Conservation (phyloP, 2,888 invertebrate genomes). For the Drosophila suboccidentalis region DNA sequence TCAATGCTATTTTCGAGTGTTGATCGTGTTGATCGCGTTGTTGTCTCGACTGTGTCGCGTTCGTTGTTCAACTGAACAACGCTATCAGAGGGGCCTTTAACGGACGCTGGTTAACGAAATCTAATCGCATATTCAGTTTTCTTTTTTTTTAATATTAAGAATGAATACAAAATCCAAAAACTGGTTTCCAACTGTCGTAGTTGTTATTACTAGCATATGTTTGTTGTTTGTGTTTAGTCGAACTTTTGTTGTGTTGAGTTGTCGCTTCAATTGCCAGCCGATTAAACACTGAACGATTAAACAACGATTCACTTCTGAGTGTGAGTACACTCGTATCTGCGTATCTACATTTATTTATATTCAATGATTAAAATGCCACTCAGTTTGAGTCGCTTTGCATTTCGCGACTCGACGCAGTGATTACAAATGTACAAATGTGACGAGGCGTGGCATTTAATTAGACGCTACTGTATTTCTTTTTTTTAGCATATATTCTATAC, state of each 20-base stretch:
- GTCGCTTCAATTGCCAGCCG: conserved; percentile 10
- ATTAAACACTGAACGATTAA: conserved; percentile 15
- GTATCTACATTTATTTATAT: neutral
- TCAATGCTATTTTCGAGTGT: neutral
- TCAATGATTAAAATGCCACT: conserved; percentile 19
- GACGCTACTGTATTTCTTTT: conserved; percentile 11
- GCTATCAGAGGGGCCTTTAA: conserved; percentile 17
- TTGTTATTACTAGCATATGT: conserved; percentile 4
- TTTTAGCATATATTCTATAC: neutral
- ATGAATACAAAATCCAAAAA: conserved; percentile 35
- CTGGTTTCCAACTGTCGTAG: conserved; percentile 42
- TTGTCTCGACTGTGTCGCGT: conserved; percentile 46
- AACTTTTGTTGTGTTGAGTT: neutral
- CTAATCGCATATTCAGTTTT: conserved; percentile 47
- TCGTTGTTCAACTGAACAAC: conserved; percentile 44
- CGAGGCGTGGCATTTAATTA: conserved; percentile 9
- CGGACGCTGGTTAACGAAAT: conserved; percentile 34
- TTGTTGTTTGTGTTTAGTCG: neutral
- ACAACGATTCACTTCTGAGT: conserved; percentile 2
- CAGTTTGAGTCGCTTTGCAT: conserved; percentile 19
- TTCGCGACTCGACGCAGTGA: neutral
- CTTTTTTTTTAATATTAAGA: conserved; percentile 26
- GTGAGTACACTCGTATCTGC: neutral
- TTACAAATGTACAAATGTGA: conserved; percentile 2
- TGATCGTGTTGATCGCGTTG: conserved; percentile 24